Evolutionary conservation across 2,113 vertebrate species (phyloP), one percentile per base, ranked within the genome.

Genomic region (Podiceps cristatus): DNA sequence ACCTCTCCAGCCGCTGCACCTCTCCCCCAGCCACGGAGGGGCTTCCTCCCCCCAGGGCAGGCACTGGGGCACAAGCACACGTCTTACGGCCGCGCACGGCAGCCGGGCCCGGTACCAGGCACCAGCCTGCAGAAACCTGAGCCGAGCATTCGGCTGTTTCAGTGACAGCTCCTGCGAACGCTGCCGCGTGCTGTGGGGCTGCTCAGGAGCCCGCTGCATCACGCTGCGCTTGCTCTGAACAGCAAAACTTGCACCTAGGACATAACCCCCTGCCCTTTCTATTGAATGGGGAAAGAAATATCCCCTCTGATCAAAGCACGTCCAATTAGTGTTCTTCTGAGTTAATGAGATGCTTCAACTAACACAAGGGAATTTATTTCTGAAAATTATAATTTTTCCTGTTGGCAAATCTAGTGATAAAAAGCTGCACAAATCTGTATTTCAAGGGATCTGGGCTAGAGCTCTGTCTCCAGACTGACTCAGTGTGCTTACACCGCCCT

Each of bases 191-290:
- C 20, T 2, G 5, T 7, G 56, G 19, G 22, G 10, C 9, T 62
- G 88, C 53, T 68, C 69, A 49, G 92, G 27, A 52, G 27, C 86
- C 56, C 9, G 0, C 47, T 5, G 23, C 76, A 5, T 44, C 47
- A 1, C 0, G 1, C 49, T 22, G 28, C 0, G 2, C 29, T 53
- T 28, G 49, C 7, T 37, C 69, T 52, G 35, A 75, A 3, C 56
- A 4, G 18, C 27, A 45, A 15, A 64, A 2, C 15, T 73, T 24
- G 3, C 71, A 33, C 60, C 4, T 3, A 19, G 37, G 27, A 63
- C 72, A 37, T 4, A 25, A 15, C 27, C 55, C 49, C 5, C n/a
- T 40, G 11, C 49, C 22, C 13, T 69, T 64, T 3, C 1, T 8
- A 19, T 5, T 33, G 37, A 77, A 66, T 5, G 0, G 50, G 25